Conservation (phyloP, 2,113 vertebrate species). For the Todiramphus saurophagus region DNA sequence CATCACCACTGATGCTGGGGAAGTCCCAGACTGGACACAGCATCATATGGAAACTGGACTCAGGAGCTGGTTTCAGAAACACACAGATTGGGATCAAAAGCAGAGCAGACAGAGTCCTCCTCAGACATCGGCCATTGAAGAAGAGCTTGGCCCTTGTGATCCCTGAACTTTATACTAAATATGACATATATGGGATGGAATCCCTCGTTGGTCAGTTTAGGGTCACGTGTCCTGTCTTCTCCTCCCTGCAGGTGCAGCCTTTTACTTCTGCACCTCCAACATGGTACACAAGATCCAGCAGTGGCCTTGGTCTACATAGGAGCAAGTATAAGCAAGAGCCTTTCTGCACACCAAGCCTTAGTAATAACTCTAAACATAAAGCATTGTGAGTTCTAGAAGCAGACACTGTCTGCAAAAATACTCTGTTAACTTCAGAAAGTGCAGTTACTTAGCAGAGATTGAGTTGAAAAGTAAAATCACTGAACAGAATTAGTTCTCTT, state of each 20-base stretch:
- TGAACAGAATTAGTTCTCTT: not conserved
- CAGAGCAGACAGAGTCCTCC: not conserved
- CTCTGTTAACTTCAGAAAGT: not conserved
- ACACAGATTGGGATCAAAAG: not conserved
- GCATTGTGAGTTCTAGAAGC: not conserved
- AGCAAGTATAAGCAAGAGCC: not conserved
- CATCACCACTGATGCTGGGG: not conserved
- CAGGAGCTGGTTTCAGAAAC: not conserved
- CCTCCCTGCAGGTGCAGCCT: not conserved
- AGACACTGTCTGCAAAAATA: not conserved
- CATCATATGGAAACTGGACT: not conserved
- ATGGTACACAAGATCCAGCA: not conserved
- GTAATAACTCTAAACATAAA: not conserved
- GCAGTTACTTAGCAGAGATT: not conserved
- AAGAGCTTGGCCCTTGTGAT: not conserved
- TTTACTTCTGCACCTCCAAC: not conserved
- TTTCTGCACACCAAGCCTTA: not conserved
- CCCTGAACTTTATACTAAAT: not conserved
- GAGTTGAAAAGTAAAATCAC: not conserved
- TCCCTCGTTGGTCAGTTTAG: not conserved
- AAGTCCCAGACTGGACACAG: not conserved
- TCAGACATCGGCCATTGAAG: not conserved
- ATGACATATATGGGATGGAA: not conserved
- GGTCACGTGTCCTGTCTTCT: not conserved
- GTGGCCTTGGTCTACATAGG: not conserved